phyloP scores from a whole-genome alignment of 2,113 vertebrate species.

The Paralichthys olivaceus region DNA sequence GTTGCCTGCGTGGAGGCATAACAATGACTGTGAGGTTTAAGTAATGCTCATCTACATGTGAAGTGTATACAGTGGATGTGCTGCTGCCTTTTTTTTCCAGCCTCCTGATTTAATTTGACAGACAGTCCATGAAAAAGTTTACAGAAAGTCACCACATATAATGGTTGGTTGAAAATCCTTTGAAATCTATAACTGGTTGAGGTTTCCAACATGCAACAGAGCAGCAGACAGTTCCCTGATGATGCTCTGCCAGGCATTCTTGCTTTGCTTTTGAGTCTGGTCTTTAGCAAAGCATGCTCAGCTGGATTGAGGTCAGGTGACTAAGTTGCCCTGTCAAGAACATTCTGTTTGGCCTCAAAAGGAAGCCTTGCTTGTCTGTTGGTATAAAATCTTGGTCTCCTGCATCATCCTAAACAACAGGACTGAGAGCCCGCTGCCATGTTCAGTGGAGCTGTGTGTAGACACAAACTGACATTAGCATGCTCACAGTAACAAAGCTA shows the following conservation, averaged over 20 bases:
- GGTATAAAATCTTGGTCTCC: background rate
- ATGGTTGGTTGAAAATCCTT: conserved; percentile 17
- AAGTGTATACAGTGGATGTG: background rate
- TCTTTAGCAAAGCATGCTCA: background rate
- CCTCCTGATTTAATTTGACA: background rate
- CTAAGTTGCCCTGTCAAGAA: background rate
- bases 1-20: too few species aligned
- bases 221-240: background rate
- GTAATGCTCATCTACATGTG: background rate
- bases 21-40: too few species aligned
- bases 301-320: background rate
- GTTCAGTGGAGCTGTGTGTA: background rate
- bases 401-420: background rate
- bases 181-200: conserved; percentile 21
- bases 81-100: background rate
- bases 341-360: background rate
- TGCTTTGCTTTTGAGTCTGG: background rate
- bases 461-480: background rate
- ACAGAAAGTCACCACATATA: conserved; percentile 7
- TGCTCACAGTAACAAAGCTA: background rate
- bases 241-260: background rate
- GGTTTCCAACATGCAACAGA: background rate
- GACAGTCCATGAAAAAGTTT: background rate
- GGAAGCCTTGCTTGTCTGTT: background rate
- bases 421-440: too few species aligned